These are phyloP conservation scores for Seladonia tumulorum DNA, from an alignment of 2,888 invertebrate genomes.

Conservation along the genomic window DNA sequence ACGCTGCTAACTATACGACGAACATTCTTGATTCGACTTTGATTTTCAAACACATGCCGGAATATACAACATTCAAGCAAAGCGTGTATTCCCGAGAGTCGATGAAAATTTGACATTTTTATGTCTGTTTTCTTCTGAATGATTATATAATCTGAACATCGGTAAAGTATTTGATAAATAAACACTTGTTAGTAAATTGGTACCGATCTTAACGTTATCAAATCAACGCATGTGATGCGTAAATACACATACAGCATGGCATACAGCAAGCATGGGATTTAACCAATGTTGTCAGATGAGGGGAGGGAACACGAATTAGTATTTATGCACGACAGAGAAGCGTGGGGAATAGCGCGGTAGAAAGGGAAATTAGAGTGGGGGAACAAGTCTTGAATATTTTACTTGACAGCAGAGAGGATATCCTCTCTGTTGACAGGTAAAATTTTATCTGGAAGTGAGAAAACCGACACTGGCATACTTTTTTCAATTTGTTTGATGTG, in stretches of 20 bases:
- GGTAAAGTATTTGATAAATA: conserved; percentile 10
- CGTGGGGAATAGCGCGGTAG: no score
- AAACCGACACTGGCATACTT: no score
- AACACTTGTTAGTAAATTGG: not conserved
- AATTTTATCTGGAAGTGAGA: no score
- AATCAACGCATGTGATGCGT: not conserved
- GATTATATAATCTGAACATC: conserved; percentile 7
- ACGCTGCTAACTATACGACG: conserved; percentile 23
- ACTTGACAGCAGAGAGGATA: no score
- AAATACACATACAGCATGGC: not conserved
- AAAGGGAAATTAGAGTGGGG: no score
- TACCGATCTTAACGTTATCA: not conserved
- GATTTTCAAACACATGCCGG: not conserved
- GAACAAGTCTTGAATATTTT: no score
- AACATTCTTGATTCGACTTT: conserved; percentile 10
- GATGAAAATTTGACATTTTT: conserved; percentile 28
- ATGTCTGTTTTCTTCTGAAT: not conserved
- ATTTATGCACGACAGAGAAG: no score
- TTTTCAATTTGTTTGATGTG: no score
- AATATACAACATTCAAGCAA: conserved; percentile 14
- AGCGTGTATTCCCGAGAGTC: not conserved
- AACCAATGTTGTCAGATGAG: no score
- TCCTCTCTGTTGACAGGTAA: no score
- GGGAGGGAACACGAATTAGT: no score
- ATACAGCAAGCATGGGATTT: no score